A percentile compares a stretch with the other conserved stretches of the same genome.
Conservation (phyloP, 2,888 invertebrate species). For the Chrysotoxum bicinctum region DNA sequence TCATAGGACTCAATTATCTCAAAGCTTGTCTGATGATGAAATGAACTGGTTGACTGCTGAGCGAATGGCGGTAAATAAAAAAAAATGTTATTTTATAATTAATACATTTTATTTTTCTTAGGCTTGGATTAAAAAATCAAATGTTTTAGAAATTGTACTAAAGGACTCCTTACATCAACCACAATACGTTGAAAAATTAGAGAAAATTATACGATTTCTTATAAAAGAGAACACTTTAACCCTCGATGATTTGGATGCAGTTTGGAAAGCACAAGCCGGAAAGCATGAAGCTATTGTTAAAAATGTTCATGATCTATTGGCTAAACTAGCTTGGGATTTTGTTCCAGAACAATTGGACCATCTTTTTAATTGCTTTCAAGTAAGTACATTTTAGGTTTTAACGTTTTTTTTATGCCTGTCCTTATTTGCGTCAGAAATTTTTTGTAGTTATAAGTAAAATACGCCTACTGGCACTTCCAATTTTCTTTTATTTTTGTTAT, state of each 20-base stretch:
- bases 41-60: slow-evolving; percentile 96
- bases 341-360: slow-evolving; percentile 98
- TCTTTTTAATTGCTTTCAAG: slow-evolving; percentile 98
- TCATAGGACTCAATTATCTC: slow-evolving; percentile 85
- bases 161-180: slow-evolving; percentile 98
- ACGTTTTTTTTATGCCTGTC: too few relatives aligned
- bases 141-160: slow-evolving; percentile 96
- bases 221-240: slow-evolving; percentile 96
- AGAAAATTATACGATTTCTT: slow-evolving; percentile 98
- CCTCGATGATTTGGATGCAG: slow-evolving; percentile 94
- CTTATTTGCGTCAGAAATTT: too few relatives aligned
- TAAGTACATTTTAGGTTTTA: slow-evolving; percentile 78
- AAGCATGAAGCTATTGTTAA: slow-evolving; percentile 99
- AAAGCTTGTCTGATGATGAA: slow-evolving; percentile 88
- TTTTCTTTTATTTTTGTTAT: too few relatives aligned
- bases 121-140: slow-evolving; percentile 98
- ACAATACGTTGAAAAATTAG: slow-evolving; percentile 98
- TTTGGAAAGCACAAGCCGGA: slow-evolving; percentile 98
- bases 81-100: not conserved
- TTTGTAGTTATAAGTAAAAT: too few relatives aligned
- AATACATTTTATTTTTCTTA: slow-evolving; percentile 79
- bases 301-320: slow-evolving; percentile 97
- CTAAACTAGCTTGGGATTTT: slow-evolving; percentile 99
- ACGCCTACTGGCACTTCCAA: too few relatives aligned
- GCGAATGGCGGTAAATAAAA: slow-evolving; percentile 92